These are phyloP conservation scores for Mirza zaza DNA, from an alignment of 2,113 vertebrate species.

Conservation along the genomic window DNA sequence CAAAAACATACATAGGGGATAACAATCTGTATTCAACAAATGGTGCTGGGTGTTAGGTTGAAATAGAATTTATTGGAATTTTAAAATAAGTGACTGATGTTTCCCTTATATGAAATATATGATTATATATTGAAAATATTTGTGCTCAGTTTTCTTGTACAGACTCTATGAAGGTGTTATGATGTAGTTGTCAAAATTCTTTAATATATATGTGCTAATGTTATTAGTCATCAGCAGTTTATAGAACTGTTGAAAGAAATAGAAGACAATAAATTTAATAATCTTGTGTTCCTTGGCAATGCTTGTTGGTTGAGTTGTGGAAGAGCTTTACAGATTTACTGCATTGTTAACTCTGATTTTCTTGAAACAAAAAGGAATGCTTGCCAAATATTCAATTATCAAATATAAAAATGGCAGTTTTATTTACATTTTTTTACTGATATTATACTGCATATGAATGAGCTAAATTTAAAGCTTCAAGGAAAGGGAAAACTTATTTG, in stretches of 20 bases:
- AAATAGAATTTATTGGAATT: slow-evolving; percentile 45
- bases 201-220: not conserved
- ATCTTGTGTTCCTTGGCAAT: not conserved
- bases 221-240: slow-evolving; percentile 35
- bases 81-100: not conserved
- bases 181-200: slow-evolving; percentile 14
- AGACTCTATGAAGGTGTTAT: not conserved
- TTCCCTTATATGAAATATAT: not conserved
- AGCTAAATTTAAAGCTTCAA: slow-evolving; percentile 25
- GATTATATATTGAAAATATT: not conserved
- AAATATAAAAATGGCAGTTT: not conserved
- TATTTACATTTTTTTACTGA: not conserved
- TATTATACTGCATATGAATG: not conserved
- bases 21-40: too few species aligned
- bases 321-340: not conserved
- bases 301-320: not conserved
- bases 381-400: slow-evolving; percentile 9
- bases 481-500: not conserved
- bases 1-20: too few species aligned
- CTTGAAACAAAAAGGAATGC: not conserved
- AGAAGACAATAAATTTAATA: slow-evolving; percentile 6
- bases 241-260: slow-evolving; percentile 44
- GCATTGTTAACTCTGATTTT: not conserved
- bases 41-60: not conserved
- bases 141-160: not conserved